Percentiles rank a stretch among this genome's conserved stretches.
Evolutionary conservation across 2,797 vertebrate genomes (phyloP).

Genomic region (Labroides dimidiatus): DNA sequence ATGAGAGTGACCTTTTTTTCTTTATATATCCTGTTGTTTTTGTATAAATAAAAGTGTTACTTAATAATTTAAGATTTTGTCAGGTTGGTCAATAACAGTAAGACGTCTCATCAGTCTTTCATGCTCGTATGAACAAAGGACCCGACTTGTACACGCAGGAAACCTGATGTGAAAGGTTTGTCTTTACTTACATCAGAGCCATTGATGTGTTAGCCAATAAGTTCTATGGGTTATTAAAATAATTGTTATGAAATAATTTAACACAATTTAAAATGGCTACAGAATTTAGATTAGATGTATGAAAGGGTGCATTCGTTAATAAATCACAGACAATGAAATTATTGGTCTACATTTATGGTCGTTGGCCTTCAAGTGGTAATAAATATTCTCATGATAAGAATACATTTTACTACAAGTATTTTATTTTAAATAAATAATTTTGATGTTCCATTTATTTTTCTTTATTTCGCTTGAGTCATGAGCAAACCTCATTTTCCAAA

Average conservation of each 20-base stretch:
- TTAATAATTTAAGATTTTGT: constrained; percentile 76
- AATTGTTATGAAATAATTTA: too few species aligned
- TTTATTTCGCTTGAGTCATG: constrained; percentile 23
- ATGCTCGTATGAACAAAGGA: constrained; percentile 43
- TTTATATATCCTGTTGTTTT: constrained; percentile 82
- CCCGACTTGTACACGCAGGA: constrained; percentile 3
- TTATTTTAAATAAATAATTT: constrained; percentile 76
- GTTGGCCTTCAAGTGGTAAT: constrained; percentile 51
- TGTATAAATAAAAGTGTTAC: constrained; percentile 80
- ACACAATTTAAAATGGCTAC: constrained; percentile 12
- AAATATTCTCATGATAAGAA: constrained; percentile 36
- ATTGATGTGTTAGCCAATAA: constrained; percentile 8
- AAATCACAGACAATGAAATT: constrained; percentile 12
- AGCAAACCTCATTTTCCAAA: constrained; percentile 5
- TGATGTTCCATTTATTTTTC: constrained; percentile 44
- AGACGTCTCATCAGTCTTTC: constrained; percentile 37
- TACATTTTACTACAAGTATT: constrained; percentile 42
- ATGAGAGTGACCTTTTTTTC: constrained; percentile 76
- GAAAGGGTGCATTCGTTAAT: constrained; percentile 11
- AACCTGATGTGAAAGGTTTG: constrained; percentile 8
- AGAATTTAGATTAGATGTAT: too few species aligned
- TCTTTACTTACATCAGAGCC: constrained; percentile 21
- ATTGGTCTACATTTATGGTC: constrained; percentile 22
- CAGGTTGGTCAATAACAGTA: constrained; percentile 51
- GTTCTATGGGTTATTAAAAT: not conserved